A percentile compares a stretch with the other conserved stretches of the same genome.
phyloP scores from a whole-genome alignment of 1,140 invertebrate species.

The Eupristina koningsbergeri region DNA sequence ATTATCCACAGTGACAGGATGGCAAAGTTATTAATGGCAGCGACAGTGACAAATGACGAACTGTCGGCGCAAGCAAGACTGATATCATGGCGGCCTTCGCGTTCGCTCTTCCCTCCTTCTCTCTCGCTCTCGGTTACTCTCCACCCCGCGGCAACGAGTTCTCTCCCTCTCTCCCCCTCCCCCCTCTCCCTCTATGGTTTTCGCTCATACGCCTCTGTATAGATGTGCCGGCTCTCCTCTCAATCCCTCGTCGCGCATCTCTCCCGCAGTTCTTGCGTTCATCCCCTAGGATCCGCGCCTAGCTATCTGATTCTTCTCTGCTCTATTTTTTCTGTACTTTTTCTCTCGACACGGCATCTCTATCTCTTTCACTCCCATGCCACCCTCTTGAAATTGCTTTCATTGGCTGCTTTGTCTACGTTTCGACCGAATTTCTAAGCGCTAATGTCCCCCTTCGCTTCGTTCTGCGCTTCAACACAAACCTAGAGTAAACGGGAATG shows the following conservation, averaged over 20 bases:
- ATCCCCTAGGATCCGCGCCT: slow-evolving; percentile 26
- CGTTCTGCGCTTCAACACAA: slow-evolving; percentile 1
- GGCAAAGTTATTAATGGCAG: slow-evolving; percentile 74
- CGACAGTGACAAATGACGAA: slow-evolving; percentile 75
- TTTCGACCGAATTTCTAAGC: not conserved
- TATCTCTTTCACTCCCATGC: slow-evolving; percentile 38
- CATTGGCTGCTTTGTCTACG: slow-evolving; percentile 33
- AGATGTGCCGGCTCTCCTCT: not conserved
- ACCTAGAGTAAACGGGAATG: slow-evolving; percentile 2
- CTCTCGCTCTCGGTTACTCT: not conserved
- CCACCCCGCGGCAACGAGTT: slow-evolving; percentile 3
- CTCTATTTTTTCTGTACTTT: slow-evolving; percentile 49
- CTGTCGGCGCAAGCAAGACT: slow-evolving; percentile 75
- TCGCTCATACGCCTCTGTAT: not conserved
- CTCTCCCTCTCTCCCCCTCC: not conserved
- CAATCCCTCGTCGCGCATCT: not conserved
- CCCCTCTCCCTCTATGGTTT: not conserved
- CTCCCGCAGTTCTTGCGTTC: not conserved
- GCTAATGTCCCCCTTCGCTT: not conserved
- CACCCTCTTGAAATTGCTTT: slow-evolving; percentile 37
- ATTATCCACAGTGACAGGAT: slow-evolving; percentile 74
- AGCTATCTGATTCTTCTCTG: slow-evolving; percentile 51
- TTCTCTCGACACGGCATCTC: slow-evolving; percentile 55
- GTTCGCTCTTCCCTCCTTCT: slow-evolving; percentile 56
- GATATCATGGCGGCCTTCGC: slow-evolving; percentile 73